phyloP scores from a whole-genome alignment of 2,888 invertebrate species.

The Ctenicera cuprea region DNA sequence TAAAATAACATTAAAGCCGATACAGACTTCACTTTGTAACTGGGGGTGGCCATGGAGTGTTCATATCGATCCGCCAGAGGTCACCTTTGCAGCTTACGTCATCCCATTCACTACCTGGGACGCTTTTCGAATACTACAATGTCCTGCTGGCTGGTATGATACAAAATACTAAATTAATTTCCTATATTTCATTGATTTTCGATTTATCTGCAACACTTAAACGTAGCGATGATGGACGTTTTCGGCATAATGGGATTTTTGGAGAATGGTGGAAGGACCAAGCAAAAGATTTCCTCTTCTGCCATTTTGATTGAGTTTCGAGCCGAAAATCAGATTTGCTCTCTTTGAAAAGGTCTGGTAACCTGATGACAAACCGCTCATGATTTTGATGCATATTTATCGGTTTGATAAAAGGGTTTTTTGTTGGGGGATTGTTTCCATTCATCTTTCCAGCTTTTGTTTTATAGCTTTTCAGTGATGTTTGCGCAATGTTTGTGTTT shows the following conservation, averaged over 20 bases:
- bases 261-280: not conserved
- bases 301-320: conserved; percentile 12
- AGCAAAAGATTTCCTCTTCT: conserved; percentile 13
- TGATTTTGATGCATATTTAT: conserved; percentile 32
- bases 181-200: not conserved
- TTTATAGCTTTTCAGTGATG: conserved; percentile 11
- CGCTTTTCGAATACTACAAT: conserved; percentile 36
- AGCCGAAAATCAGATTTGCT: conserved; percentile 19
- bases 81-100: conserved; percentile 58
- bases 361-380: conserved; percentile 21
- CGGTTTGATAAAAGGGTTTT: conserved; percentile 10
- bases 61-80: conserved; percentile 56
- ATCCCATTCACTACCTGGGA: conserved; percentile 54
- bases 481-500: not conserved
- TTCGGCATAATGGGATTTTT: conserved; percentile 4
- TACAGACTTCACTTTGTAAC: conserved; percentile 45
- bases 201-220: not conserved
- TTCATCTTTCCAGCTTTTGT: conserved; percentile 16
- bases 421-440: conserved; percentile 9
- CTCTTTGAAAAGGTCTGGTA: conserved; percentile 14
- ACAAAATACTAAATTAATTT: conserved; percentile 6
- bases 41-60: conserved; percentile 45
- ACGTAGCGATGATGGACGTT: not conserved
- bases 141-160: conserved; percentile 6
- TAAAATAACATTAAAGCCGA: conserved; percentile 39